Percentiles rank a stretch among this genome's conserved stretches.
Conservation (phyloP, 2,113 vertebrate species). For the Chloropsis hardwickii region DNA sequence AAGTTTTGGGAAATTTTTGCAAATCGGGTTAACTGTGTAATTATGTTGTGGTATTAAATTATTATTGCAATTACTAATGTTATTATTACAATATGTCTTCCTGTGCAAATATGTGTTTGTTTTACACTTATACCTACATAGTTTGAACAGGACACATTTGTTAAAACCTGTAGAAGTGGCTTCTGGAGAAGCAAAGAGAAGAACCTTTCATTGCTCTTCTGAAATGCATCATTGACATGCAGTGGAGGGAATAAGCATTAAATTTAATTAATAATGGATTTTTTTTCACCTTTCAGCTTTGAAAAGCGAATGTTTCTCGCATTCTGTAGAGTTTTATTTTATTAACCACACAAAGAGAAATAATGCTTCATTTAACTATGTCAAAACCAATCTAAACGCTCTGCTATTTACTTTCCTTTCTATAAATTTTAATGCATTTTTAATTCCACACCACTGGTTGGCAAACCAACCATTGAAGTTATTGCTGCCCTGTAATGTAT, state of each 20-base stretch:
- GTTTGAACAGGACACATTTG: not conserved
- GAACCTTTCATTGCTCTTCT: not conserved
- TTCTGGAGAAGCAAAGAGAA: not conserved
- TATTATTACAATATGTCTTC: not conserved
- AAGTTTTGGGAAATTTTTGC: not conserved
- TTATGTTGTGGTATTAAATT: not conserved
- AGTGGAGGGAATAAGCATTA: slow-evolving; percentile 18
- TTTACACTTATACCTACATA: not conserved
- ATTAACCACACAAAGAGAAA: slow-evolving; percentile 63
- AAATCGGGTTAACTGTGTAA: not conserved
- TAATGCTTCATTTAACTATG: slow-evolving; percentile 68
- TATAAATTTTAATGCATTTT: slow-evolving; percentile 73
- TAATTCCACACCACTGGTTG: slow-evolving; percentile 68
- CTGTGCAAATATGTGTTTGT: not conserved
- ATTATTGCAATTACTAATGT: not conserved
- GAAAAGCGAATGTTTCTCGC: slow-evolving; percentile 39
- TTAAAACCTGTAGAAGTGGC: not conserved
- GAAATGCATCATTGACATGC: not conserved
- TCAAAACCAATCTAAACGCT: slow-evolving; percentile 65
- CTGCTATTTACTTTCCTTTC: slow-evolving; percentile 68
- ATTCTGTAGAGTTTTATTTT: slow-evolving; percentile 46
- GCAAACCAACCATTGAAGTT: slow-evolving; percentile 68
- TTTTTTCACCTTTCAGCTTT: slow-evolving; percentile 26
- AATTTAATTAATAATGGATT: slow-evolving; percentile 48
- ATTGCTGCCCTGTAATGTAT: slow-evolving; percentile 57